Conservation (phyloP, 2,888 invertebrate species). For the Ephialtes manifestator region DNA sequence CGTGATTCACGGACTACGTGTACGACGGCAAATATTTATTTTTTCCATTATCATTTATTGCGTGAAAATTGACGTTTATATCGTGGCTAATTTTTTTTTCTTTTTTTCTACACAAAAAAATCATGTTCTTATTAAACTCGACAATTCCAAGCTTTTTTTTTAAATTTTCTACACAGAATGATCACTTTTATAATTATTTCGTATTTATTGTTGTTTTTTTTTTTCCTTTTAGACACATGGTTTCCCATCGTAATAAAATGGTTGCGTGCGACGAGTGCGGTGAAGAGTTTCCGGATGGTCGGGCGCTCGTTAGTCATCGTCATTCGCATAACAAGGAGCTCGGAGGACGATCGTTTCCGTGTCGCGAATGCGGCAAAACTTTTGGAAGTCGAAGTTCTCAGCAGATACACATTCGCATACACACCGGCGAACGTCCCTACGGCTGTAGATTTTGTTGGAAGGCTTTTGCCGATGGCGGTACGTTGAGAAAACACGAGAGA, state of each 20-base stretch:
- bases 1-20: too few species aligned
- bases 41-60: too few species aligned
- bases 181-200: background rate
- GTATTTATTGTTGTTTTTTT: slow-evolving; percentile 40
- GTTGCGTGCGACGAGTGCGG: slow-evolving; percentile 91
- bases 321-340: slow-evolving; percentile 88
- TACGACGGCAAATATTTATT: too few species aligned
- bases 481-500: slow-evolving; percentile 93
- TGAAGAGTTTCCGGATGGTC: slow-evolving; percentile 90
- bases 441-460: slow-evolving; percentile 96
- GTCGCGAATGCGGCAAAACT: slow-evolving; percentile 94
- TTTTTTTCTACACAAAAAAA: too few species aligned
- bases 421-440: slow-evolving; percentile 94
- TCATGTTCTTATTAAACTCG: too few species aligned
- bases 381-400: slow-evolving; percentile 95
- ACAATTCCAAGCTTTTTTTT: too few species aligned
- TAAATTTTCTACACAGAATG: background rate
- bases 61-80: too few species aligned
- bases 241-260: slow-evolving; percentile 91
- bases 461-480: slow-evolving; percentile 95
- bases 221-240: slow-evolving; percentile 88
- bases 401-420: slow-evolving; percentile 95
- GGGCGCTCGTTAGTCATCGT: slow-evolving; percentile 90
- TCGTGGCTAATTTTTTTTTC: too few species aligned
- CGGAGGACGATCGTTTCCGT: slow-evolving; percentile 91